Percentiles rank a stretch among this genome's conserved stretches.
Conservation (phyloP, 1,140 invertebrate species). For the Physella acuta region DNA sequence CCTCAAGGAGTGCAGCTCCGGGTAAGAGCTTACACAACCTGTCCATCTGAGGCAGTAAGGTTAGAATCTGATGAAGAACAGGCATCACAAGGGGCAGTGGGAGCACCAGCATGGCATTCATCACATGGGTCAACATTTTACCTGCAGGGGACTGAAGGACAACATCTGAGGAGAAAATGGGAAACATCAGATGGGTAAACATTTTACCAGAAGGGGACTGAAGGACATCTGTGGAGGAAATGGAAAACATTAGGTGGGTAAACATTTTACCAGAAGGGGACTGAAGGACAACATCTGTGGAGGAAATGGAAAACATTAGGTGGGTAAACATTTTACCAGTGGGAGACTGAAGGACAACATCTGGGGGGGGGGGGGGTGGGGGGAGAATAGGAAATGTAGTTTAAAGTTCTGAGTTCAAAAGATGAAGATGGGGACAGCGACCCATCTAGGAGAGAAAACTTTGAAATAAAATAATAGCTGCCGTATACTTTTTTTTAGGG, state of each 20-base stretch:
- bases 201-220: constrained; percentile 63
- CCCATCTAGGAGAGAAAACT: too few species aligned
- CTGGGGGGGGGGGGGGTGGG: constrained; percentile 40
- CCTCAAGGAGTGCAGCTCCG: constrained; percentile 51
- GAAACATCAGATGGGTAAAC: neutral
- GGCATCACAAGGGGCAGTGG: constrained; percentile 56
- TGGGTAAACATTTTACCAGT: constrained; percentile 67
- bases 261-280: constrained; percentile 62
- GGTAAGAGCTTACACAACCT: constrained; percentile 64
- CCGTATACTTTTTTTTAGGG: too few species aligned
- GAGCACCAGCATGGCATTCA: constrained; percentile 66
- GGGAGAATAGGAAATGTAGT: too few species aligned
- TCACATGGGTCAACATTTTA: constrained; percentile 65
- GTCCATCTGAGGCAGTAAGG: constrained; percentile 64
- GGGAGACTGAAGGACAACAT: constrained; percentile 63
- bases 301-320: constrained; percentile 65
- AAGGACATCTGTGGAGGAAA: constrained; percentile 64
- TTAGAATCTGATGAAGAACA: constrained; percentile 62
- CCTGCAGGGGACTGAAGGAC: constrained; percentile 64
- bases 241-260: constrained; percentile 65
- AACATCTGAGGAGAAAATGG: constrained; percentile 51
- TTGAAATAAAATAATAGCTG: too few species aligned
- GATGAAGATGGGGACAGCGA: too few species aligned
- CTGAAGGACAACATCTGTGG: constrained; percentile 63
- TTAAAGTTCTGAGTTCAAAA: too few species aligned